A percentile compares a stretch with the other conserved stretches of the same genome.
These are phyloP conservation scores for Drosophila antonietae DNA, from an alignment of 2,888 invertebrate species.

Conservation along the genomic window DNA sequence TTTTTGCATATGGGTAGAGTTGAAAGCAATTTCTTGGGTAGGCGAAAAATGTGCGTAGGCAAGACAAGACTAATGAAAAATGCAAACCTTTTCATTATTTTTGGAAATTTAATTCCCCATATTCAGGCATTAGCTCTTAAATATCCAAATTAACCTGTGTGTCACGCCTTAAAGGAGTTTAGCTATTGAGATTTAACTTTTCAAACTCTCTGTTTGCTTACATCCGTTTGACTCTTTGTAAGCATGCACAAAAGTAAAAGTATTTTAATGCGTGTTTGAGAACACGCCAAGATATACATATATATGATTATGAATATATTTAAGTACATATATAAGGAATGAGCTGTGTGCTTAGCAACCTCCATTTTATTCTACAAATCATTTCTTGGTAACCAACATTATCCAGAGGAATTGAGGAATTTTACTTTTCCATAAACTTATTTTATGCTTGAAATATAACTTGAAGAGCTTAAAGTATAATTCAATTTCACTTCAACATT, in stretches of 20 bases:
- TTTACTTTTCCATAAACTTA: neutral
- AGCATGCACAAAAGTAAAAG: neutral
- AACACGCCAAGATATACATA: neutral
- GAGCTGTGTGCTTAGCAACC: too few relatives aligned
- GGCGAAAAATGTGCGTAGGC: neutral
- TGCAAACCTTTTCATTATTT: neutral
- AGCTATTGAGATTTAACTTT: neutral
- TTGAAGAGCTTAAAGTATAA: neutral
- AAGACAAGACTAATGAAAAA: neutral
- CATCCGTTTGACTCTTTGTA: neutral
- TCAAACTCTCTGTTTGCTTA: neutral
- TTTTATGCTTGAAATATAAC: neutral
- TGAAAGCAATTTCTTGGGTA: neutral
- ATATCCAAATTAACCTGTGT: neutral
- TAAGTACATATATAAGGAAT: too few relatives aligned
- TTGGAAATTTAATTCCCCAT: accelerated
- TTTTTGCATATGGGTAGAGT: neutral
- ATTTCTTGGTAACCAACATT: neutral
- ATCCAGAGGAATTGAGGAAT: neutral
- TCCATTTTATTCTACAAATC: too few relatives aligned
- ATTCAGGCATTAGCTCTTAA: neutral
- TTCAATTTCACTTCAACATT: neutral
- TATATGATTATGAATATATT: too few relatives aligned
- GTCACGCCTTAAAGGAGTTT: too few relatives aligned
- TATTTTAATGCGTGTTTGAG: neutral